These are phyloP conservation scores for Brachypteracias leptosomus DNA, from an alignment of 2,113 vertebrate genomes.

Conservation along the genomic window DNA sequence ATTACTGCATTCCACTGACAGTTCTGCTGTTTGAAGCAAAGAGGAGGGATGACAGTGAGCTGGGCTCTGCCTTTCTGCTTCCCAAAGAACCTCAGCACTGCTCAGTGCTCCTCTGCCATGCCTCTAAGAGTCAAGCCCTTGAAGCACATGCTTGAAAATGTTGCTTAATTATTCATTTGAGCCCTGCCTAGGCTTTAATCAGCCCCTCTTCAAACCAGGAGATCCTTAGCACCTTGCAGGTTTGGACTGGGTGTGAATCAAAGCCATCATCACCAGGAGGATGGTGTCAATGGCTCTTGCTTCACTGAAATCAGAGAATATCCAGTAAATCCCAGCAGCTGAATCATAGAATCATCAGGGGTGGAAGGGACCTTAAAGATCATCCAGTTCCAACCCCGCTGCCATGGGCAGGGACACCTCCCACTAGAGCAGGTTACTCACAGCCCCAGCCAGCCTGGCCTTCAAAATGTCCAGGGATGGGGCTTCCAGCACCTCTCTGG, in stretches of 20 bases:
- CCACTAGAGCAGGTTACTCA: no score
- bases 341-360: no score
- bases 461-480: no score
- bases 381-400: no score
- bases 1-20: slow-evolving; percentile 41
- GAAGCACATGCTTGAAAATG: not conserved
- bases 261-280: not conserved
- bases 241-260: not conserved
- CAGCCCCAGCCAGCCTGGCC: no score
- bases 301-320: not conserved
- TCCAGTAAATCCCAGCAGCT: not conserved
- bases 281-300: not conserved
- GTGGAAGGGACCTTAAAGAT: no score
- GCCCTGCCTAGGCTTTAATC: not conserved
- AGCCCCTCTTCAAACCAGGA: not conserved
- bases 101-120: not conserved
- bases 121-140: not conserved
- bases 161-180: not conserved
- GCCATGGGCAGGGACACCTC: no score
- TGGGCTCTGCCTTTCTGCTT: slow-evolving; percentile 14
- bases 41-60: slow-evolving; percentile 17
- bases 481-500: no score
- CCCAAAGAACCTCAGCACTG: not conserved
- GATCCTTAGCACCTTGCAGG: not conserved
- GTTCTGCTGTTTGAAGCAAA: slow-evolving; percentile 48